phyloP scores from a whole-genome alignment of 1,140 invertebrate genomes.

The Euwallacea fornicatus region DNA sequence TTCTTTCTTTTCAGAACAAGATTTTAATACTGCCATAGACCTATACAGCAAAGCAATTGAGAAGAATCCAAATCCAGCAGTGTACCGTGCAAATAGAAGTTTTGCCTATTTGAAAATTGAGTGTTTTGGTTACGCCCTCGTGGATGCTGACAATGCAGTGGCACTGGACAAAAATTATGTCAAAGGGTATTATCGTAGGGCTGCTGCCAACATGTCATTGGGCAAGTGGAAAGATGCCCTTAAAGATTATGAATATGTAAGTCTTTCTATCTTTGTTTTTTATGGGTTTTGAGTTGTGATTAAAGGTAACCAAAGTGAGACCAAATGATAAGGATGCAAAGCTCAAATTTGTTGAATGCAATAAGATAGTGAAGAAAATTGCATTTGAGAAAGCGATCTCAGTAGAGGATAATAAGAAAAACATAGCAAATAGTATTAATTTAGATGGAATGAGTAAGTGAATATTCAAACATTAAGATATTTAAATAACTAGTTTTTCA shows the following conservation, averaged over 20 bases:
- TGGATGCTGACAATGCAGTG: constrained; percentile 90
- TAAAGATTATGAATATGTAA: constrained; percentile 94
- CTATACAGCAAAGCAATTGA: constrained; percentile 92
- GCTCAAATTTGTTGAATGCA: constrained; percentile 91
- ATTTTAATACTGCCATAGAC: constrained; percentile 86
- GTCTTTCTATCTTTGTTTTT: constrained; percentile 38
- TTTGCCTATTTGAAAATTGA: constrained; percentile 91
- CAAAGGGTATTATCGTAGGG: constrained; percentile 94
- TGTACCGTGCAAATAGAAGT: constrained; percentile 92
- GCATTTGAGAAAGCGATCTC: constrained; percentile 98
- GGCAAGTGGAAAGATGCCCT: constrained; percentile 97
- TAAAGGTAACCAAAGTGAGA: constrained; percentile 79
- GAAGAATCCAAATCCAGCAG: constrained; percentile 77
- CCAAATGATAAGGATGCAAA: constrained; percentile 95
- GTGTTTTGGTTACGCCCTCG: constrained; percentile 90
- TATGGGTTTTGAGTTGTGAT: constrained; percentile 10
- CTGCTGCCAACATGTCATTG: constrained; percentile 94
- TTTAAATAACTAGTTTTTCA: constrained; percentile 25
- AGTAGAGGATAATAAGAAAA: constrained; percentile 85
- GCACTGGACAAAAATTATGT: constrained; percentile 87
- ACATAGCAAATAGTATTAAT: constrained; percentile 84
- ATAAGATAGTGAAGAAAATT: constrained; percentile 92
- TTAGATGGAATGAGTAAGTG: constrained; percentile 87
- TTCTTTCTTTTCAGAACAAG: constrained; percentile 71
- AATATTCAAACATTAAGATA: background rate